These are phyloP conservation scores for Pelagia noctiluca DNA, from an alignment of 30 jellyfish, hydroid and myxozoan species.

Conservation along the genomic window DNA sequence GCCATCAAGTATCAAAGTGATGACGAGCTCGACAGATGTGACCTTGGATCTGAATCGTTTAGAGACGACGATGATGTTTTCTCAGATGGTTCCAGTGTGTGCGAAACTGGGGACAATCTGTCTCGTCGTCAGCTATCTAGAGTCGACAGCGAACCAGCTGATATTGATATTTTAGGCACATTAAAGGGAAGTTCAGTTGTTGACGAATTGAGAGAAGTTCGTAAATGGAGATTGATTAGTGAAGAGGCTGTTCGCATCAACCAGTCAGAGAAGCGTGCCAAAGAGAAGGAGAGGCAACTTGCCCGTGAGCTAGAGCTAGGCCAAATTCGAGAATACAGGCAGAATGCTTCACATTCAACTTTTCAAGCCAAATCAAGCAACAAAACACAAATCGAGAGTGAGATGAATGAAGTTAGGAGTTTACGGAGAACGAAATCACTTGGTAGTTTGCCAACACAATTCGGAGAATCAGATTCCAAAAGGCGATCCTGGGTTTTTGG, in stretches of 20 bases:
- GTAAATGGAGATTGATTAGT: neutral
- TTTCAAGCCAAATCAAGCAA: neutral
- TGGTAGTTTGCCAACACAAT: neutral
- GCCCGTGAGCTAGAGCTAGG: neutral
- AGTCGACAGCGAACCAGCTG: neutral
- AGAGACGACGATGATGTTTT: neutral
- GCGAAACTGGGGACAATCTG: neutral
- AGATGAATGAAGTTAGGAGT: neutral
- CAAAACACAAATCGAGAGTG: neutral
- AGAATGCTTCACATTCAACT: neutral
- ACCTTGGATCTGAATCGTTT: neutral
- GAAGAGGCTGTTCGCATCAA: too few species aligned
- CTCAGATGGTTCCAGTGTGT: neutral
- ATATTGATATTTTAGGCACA: neutral
- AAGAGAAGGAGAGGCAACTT: neutral
- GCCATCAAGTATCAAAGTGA: neutral
- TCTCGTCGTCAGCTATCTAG: too few species aligned
- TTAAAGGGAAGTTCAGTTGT: neutral
- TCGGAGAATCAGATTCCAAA: neutral
- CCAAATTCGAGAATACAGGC: neutral
- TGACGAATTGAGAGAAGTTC: neutral
- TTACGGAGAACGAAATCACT: neutral
- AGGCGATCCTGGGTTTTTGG: constrained; percentile 66
- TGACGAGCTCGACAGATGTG: neutral
- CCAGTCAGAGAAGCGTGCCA: neutral